Percentiles rank a stretch among this genome's conserved stretches.
Conservation (phyloP, 1,140 invertebrate species). For the Monochamus saltuarius region DNA sequence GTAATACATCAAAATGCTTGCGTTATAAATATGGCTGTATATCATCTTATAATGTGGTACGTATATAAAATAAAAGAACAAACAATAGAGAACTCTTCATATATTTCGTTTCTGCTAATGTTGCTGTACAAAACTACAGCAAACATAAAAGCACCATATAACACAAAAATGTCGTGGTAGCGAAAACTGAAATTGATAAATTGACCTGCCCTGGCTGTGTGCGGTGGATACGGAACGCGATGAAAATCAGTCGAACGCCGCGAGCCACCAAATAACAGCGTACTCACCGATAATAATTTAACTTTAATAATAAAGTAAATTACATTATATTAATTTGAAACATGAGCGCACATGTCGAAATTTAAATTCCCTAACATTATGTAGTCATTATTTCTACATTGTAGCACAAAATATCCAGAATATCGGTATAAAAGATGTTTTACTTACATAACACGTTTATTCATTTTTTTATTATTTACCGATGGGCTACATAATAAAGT, state of each 20-base stretch:
- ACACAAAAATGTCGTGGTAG: constrained; percentile 33
- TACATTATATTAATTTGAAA: too few species aligned
- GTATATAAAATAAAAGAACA: constrained; percentile 32
- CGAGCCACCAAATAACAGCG: constrained; percentile 10
- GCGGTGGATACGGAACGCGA: constrained; percentile 16
- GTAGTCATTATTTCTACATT: too few species aligned
- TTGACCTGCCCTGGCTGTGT: constrained; percentile 21
- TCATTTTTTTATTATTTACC: too few species aligned
- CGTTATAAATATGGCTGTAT: constrained; percentile 24
- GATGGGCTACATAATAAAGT: too few species aligned
- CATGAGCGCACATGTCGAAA: too few species aligned
- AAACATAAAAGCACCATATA: constrained; percentile 37
- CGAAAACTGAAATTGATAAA: constrained; percentile 42
- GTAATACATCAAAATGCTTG: constrained; percentile 24
- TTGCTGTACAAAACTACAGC: constrained; percentile 35
- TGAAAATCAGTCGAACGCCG: constrained; percentile 22
- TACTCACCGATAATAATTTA: constrained; percentile 11
- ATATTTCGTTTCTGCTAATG: constrained; percentile 37
- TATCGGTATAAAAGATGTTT: too few species aligned
- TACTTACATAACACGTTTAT: too few species aligned
- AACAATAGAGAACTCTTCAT: constrained; percentile 33
- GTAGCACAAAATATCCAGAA: too few species aligned
- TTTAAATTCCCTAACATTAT: too few species aligned
- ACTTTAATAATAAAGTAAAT: constrained; percentile 8
- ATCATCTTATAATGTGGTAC: constrained; percentile 28